These are phyloP conservation scores for Hippopotamyrus pictus DNA, from an alignment of 2,797 vertebrate genomes.

Conservation along the genomic window DNA sequence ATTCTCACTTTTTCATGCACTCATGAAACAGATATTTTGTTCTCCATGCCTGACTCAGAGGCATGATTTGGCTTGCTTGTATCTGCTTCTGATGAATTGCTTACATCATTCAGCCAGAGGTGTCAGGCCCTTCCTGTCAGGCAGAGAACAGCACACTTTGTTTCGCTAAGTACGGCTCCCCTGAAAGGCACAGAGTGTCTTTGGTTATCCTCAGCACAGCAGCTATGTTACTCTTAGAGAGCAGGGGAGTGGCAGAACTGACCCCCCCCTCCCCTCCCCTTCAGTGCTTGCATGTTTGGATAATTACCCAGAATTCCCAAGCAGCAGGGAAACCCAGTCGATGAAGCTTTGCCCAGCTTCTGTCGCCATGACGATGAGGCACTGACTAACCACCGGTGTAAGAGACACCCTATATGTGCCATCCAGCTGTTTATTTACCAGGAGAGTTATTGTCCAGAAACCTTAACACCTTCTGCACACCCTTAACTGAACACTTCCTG, in stretches of 20 bases:
- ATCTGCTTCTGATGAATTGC: constrained; percentile 14
- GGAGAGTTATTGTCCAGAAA: not conserved
- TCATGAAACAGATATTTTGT: not conserved
- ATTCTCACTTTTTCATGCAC: not conserved
- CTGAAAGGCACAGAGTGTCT: not conserved
- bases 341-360: not conserved
- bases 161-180: not conserved
- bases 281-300: not conserved
- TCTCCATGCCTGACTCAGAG: not conserved
- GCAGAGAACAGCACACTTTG: not conserved
- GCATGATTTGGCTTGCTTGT: not conserved
- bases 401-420: not conserved
- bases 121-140: not conserved
- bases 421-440: not conserved
- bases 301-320: not conserved
- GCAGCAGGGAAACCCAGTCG: not conserved
- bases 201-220: not conserved
- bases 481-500: not conserved
- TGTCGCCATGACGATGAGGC: not conserved
- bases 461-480: not conserved
- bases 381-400: not conserved
- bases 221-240: not conserved
- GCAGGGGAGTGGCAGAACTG: not conserved
- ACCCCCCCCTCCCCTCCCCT: not conserved
- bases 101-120: not conserved